Percentiles rank a stretch among this genome's conserved stretches.
Conservation (phyloP, 2,797 vertebrate species). For the Danio tinwini region DNA sequence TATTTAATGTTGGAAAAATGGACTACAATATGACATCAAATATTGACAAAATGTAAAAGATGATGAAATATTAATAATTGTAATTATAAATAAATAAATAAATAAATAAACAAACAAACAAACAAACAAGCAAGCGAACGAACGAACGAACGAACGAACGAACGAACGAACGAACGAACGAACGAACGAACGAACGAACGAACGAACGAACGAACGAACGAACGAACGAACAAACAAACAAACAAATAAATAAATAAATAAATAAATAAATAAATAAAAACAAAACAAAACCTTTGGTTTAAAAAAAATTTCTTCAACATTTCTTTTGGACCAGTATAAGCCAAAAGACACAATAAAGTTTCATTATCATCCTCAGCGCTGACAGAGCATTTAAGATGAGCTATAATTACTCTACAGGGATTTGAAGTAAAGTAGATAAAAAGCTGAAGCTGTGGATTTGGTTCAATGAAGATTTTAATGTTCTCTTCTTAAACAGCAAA, state of each 20-base stretch:
- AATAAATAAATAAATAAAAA: no score
- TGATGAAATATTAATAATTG: neutral
- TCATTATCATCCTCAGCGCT: neutral
- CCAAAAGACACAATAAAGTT: slow-evolving; percentile 25
- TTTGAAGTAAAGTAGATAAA: slow-evolving; percentile 31
- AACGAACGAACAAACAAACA: no score
- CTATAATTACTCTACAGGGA: slow-evolving; percentile 11
- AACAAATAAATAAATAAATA: no score
- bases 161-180: no score
- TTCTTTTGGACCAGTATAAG: neutral
- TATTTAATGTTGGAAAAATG: neutral
- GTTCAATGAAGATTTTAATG: neutral
- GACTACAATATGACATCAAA: neutral
- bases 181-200: no score
- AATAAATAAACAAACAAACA: no score
- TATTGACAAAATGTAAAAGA: neutral
- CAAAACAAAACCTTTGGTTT: neutral
- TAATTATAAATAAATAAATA: neutral
- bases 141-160: no score
- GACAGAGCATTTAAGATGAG: slow-evolving; percentile 39
- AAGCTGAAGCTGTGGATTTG: slow-evolving; percentile 9
- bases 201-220: no score
- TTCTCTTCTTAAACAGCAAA: slow-evolving; percentile 27
- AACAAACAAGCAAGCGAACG: no score
- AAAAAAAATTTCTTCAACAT: neutral